Evolutionary conservation across 1,140 invertebrate species (phyloP), one percentile per base, ranked within the genome.

Genomic region (Leptestheria dahalacensis): DNA sequence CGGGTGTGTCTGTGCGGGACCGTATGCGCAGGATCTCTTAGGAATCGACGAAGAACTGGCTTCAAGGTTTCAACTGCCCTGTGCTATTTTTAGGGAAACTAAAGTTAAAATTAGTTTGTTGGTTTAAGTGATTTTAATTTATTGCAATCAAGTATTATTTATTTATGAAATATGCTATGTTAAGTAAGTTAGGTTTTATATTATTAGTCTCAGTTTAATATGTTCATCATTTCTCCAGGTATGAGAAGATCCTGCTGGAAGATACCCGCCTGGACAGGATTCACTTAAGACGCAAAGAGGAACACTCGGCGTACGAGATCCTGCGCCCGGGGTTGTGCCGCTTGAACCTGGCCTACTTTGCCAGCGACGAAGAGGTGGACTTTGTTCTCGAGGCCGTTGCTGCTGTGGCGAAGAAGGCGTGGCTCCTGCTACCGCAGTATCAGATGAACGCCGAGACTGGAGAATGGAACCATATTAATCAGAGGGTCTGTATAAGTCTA

Each of bases 371-470:
- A 25, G 84, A 91, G 71, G 71, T 88, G 4, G 81, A 85, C 10
- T 93, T 88, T 70, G 79, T 93, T 1, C 70, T 93, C 55, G 83
- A 89, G 71, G 86, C 89, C 0, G 70, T 96, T 11, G 84, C 87
- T 71, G 84, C 91, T 80, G 84, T 93, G 0, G 88, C 88, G 0
- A 83, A 85, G 1, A 82, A 91, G 73, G 88, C 86, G 0, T 93
- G 89, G 86, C 89, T 89, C 67, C 77, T 94, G 28, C 69, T 96
- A 48, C 90, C 90, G 0, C 85, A 91, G 66, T 94, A 94, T 68
- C 78, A 81, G 6, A 76, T 90, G 11, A 89, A 92, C 70, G 79
- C 84, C 3, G 83, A 91, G 69, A 93, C 87, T 9, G 90, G 85
- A 1, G 88, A 92, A 73, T 95, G 89, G 88, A 78, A 84, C 60